Base-by-base conservation (phyloP, 2,888 invertebrate species). In the Iselma pallidipennis region DNA sequence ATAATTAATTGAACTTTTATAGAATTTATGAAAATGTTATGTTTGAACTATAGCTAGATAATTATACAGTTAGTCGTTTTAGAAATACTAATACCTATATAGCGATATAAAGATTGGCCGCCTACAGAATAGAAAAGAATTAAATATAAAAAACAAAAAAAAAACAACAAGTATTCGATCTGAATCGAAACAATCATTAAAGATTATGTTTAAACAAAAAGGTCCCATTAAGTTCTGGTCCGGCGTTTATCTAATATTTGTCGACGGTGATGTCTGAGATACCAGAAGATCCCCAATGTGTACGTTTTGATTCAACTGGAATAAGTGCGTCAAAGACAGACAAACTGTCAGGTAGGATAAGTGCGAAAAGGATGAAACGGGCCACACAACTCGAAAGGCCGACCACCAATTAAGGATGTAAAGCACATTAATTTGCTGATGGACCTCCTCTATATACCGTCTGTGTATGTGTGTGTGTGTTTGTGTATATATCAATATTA, bases 381-480 rank as follows among this genome's bases (percentile, higher is more conserved):
- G 79, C 81, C 81, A 81, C 81, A 81, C 81, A 81, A 68, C 80
- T 78, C 74, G 81, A 78, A 73, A 74, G 70, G 71, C 73, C 72
- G 74, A 75, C 76, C 75, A 76, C 77, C 77, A 81, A 81, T 81
- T 81, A 81, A 81, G 80, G 80, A 81, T 81, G 78, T 81, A 80
- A 81, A 80, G 80, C 81, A 79, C 81, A 81, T 81, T 81, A 81
- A 81, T 81, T 81, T 81, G 79, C 78, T 77, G 76, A 73, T 76
- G 80, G 80, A 80, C 80, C 81, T 79, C 80, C 80, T 77, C 70
- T 76, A 74, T 63, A 67, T 71, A 70, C 45, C 29, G 16, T 29
- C 50, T 26, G 50, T 50, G 14, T 10, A 26, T 49, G n/a, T 9
- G n/a, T 9, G 9, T 67, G 70, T 37, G 37, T 37, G 37, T 33